Evolutionary conservation across 2,797 vertebrate species (phyloP), one percentile per base, ranked within the genome.

Genomic region (Danio tinwini): DNA sequence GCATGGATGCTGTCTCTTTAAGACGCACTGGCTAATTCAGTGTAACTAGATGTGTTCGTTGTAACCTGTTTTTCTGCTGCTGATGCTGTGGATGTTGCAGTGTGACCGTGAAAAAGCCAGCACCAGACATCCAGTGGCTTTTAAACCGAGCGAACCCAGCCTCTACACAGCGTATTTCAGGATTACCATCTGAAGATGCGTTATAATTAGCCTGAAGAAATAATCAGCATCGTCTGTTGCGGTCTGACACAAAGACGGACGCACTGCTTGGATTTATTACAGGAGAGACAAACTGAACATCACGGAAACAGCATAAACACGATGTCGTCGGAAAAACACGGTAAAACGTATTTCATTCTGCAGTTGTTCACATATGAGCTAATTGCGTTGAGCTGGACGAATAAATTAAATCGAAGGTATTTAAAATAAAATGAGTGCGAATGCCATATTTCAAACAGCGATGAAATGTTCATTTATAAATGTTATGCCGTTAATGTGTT

Each of bases 311-410:
- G 68, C 85, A 80, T 78, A 40, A 84, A 80, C 88, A 86, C 76
- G 52, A 95, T 95, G 94, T 93, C 94, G 85, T 91, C 93, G 59
- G 93, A 91, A 85, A 95, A 95, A 90, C 93, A 94, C 93, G 93
- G 94, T 95, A 87, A 91, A 90, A 44, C 8, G 6, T 21, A 62
- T 19, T 17, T 50, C 16, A 72, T 85, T 52, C 10, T 56, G n/a
- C 62, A 17, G 70, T 11, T 61, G 0, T 2, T 61, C 14, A 76
- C 55, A 56, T 9, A 45, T 47, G 74, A n/a, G 19, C 39, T 55
- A 17, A 63, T 72, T 47, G 9, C 52, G 44, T 64, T 3, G 19
- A 16, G 37, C 17, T 44, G 42, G 37, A 37, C 12, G 13, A 50
- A 21, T 40, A 1, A 8, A 42, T 39, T 7, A 39, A 65, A 53